A percentile compares a stretch with the other conserved stretches of the same genome.
Evolutionary conservation across 2,113 vertebrate genomes (phyloP).

Genomic region (Grallaria varia): DNA sequence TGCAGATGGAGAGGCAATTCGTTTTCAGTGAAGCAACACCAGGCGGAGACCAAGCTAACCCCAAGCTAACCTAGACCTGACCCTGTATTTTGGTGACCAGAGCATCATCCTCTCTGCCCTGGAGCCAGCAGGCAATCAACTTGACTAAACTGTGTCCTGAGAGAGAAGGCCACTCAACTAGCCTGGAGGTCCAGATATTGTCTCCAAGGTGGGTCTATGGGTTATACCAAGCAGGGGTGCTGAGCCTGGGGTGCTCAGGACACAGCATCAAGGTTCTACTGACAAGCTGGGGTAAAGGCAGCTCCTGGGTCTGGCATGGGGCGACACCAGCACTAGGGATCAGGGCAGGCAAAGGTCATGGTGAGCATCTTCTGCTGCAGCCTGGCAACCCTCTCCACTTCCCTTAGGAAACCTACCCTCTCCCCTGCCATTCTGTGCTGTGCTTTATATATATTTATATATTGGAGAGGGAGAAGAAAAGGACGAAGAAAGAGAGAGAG

Average conservation of each 20-base stretch:
- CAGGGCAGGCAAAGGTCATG: neutral
- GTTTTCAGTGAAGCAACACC: neutral
- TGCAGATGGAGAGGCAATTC: neutral
- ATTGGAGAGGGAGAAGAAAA: neutral
- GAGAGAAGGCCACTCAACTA: fast-evolving
- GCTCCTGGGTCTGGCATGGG: fast-evolving
- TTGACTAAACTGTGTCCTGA: neutral
- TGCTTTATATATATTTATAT: fast-evolving
- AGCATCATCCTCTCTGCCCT: neutral
- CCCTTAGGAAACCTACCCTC: neutral
- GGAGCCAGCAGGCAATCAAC: neutral
- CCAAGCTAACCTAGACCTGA: neutral
- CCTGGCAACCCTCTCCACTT: neutral
- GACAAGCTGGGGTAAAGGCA: neutral
- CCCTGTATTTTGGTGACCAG: neutral
- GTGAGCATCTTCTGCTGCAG: neutral
- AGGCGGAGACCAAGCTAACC: neutral
- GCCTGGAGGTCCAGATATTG: fast-evolving
- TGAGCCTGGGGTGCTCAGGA: neutral
- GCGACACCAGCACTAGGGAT: fast-evolving
- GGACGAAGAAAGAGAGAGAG: neutral
- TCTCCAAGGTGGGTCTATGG: neutral
- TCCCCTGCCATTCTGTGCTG: neutral
- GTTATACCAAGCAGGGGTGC: fast-evolving
- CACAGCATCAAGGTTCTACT: fast-evolving